Evolutionary conservation across 2,888 invertebrate genomes (phyloP), one percentile per base, ranked within the genome.

Genomic region (Lampropteryx suffumata): DNA sequence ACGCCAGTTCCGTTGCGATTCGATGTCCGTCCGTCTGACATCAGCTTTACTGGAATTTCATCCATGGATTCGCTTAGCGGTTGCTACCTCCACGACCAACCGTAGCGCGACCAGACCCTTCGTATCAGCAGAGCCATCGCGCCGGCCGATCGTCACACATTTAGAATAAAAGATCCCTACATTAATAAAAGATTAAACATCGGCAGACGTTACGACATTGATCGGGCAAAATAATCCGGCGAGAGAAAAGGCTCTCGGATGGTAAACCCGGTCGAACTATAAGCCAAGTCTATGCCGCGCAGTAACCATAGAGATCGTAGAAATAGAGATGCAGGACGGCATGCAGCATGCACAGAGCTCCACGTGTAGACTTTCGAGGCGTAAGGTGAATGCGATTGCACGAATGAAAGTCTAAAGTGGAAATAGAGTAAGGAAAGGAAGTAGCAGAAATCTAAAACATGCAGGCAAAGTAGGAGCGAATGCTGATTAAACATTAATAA

Each of bases 251-350:
- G 82, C 84, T 78, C 79, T 74, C 76, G 69, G 69, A 76, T 79
- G 79, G 79, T 76, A 79, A 75, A 79, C 79, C 79, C 79, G 75
- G 71, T 76, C 72, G 80, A 81, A 84, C 84, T 87, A 86, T 81
- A 89, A 89, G 90, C 90, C 84, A 88, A 82, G 75, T 84, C 86
- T 90, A 89, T 86, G 90, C 90, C 90, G 85, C 90, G 88, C 90
- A 89, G 90, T 90, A 90, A 90, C 90, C 90, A 90, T 90, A 90
- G 90, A 90, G 87, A 90, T 90, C 90, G 90, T 90, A 89, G 87
- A 85, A 86, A 82, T 68, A 84, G 82, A 82, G 76, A 86, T 87
- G 87, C 88, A 85, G 82, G 82, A 79, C 82, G 74, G 29, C 89
- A 89, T 89, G 89, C 90, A 82, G 59, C 87, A 79, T 89, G 87